Percentiles rank a stretch among this genome's conserved stretches.
Conservation (phyloP, 2,888 invertebrate species). For the Pachliopta kotzebuea region DNA sequence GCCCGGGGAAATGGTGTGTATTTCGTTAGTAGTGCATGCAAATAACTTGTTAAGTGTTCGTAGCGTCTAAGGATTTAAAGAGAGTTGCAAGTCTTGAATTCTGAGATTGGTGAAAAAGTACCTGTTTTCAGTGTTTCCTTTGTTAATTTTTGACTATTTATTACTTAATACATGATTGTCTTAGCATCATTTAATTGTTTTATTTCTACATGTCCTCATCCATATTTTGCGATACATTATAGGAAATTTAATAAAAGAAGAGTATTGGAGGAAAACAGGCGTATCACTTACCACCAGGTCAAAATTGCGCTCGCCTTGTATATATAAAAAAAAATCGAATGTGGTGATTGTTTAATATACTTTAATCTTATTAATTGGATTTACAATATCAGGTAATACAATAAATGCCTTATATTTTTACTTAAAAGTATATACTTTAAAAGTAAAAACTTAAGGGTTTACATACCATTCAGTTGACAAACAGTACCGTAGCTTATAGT, state of each 20-base stretch:
- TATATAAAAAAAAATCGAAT: too few species aligned
- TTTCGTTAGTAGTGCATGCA: slow-evolving; percentile 74
- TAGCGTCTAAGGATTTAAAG: slow-evolving; percentile 76
- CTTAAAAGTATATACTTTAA: too few species aligned
- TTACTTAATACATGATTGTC: slow-evolving; percentile 78
- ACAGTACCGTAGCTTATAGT: too few species aligned
- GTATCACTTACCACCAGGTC: too few species aligned
- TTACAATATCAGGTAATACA: too few species aligned
- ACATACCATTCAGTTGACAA: too few species aligned
- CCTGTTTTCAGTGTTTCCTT: slow-evolving; percentile 79
- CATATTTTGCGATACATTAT: neutral
- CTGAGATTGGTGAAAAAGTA: slow-evolving; percentile 77
- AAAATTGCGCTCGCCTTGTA: too few species aligned
- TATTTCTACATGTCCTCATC: slow-evolving; percentile 36
- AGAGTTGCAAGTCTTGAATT: slow-evolving; percentile 70
- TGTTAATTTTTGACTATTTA: slow-evolving; percentile 81
- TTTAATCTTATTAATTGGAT: too few species aligned
- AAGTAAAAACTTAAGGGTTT: too few species aligned
- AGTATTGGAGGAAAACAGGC: neutral
- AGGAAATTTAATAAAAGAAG: slow-evolving; percentile 2
- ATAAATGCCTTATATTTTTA: too few species aligned
- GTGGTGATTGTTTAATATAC: too few species aligned
- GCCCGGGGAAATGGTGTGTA: slow-evolving; percentile 54
- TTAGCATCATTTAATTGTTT: slow-evolving; percentile 69
- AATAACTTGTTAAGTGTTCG: slow-evolving; percentile 77